These are phyloP conservation scores for Cheilosia urbana DNA, from an alignment of 2,888 invertebrate species.

Conservation along the genomic window DNA sequence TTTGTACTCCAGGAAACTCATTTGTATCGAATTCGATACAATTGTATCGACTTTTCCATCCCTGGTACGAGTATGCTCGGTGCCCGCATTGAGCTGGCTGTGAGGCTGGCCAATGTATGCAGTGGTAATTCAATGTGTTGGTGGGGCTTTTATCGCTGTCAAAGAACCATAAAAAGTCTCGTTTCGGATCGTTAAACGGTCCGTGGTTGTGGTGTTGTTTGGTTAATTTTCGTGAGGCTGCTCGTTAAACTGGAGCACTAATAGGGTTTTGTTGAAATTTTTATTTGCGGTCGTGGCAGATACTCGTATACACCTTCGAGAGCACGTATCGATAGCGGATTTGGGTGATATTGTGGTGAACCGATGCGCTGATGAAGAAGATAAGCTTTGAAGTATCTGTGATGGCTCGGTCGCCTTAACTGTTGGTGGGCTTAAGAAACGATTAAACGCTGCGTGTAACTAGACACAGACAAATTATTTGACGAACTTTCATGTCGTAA, in stretches of 20 bases:
- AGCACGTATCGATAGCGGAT: slow-evolving; percentile 51
- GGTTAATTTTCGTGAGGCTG: slow-evolving; percentile 49
- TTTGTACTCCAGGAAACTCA: too few relatives aligned
- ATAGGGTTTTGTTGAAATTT: slow-evolving; percentile 54
- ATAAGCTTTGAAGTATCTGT: slow-evolving; percentile 23
- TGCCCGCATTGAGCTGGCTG: slow-evolving; percentile 13
- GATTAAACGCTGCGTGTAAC: slow-evolving; percentile 30
- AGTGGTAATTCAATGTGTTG: slow-evolving; percentile 75
- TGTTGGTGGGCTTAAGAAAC: slow-evolving; percentile 45
- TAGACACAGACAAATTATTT: slow-evolving; percentile 35
- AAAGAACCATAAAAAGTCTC: slow-evolving; percentile 50
- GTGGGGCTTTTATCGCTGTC: slow-evolving; percentile 66
- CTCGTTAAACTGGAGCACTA: slow-evolving; percentile 62
- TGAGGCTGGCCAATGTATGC: slow-evolving; percentile 39
- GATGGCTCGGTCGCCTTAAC: slow-evolving; percentile 9
- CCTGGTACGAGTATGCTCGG: too few relatives aligned
- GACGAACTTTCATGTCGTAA: slow-evolving; percentile 37
- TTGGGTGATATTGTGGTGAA: slow-evolving; percentile 39
- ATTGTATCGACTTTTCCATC: too few relatives aligned
- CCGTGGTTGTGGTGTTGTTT: slow-evolving; percentile 52
- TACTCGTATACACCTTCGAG: slow-evolving; percentile 6
- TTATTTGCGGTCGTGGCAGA: slow-evolving; percentile 44
- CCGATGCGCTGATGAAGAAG: background rate
- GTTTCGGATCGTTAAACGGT: slow-evolving; percentile 58
- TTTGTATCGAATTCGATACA: too few relatives aligned